Evolutionary conservation across 1,140 invertebrate species (phyloP).

Genomic region (Heterodera carotae): DNA sequence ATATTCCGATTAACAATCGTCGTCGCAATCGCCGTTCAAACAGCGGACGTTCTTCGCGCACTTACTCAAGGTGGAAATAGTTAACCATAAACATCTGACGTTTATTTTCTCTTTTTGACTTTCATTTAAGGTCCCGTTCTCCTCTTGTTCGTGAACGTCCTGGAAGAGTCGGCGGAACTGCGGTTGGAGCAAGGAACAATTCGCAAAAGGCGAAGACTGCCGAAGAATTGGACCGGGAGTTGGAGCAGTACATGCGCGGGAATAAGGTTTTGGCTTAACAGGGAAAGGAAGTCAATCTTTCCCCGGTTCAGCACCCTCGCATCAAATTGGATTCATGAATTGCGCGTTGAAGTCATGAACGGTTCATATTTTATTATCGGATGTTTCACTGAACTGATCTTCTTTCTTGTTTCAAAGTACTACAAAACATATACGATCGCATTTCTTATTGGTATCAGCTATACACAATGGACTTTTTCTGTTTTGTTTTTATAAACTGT

Average conservation of each 20-base stretch:
- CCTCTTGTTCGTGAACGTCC: conserved; percentile 10
- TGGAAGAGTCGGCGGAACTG: neutral
- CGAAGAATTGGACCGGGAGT: conserved; percentile 30
- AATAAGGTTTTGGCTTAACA: conserved; percentile 14
- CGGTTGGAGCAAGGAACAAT: neutral
- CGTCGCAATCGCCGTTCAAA: conserved; percentile 12
- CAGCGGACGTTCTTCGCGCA: conserved; percentile 26
- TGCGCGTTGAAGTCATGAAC: neutral
- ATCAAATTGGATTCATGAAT: conserved; percentile 22
- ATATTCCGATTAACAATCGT: neutral
- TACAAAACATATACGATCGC: too few species aligned
- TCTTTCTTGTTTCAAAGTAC: neutral
- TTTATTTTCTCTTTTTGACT: neutral
- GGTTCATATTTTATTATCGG: neutral
- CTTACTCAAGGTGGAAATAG: conserved; percentile 18
- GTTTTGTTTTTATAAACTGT: neutral
- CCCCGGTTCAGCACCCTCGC: conserved; percentile 16
- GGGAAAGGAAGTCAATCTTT: neutral
- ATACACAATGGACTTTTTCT: too few species aligned
- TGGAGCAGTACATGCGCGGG: conserved; percentile 32
- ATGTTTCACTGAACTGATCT: neutral
- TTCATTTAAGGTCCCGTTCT: conserved; percentile 22
- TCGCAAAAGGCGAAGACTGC: conserved; percentile 12
- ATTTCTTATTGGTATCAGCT: too few species aligned
- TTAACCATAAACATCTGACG: neutral